Base-by-base conservation (phyloP, 2,888 invertebrate genomes). In the Campoletis raptor region DNA sequence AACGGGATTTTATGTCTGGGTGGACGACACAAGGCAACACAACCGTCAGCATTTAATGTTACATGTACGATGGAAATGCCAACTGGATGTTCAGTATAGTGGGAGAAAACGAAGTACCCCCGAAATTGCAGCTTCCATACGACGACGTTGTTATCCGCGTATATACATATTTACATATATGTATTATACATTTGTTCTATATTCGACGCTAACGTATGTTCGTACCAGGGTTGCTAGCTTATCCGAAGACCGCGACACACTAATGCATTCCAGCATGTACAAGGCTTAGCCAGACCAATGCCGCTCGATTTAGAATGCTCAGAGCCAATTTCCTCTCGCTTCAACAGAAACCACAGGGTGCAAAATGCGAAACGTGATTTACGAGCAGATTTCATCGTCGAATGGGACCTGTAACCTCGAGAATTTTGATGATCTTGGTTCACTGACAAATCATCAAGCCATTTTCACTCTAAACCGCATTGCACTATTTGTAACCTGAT, bases 291-390 rank as follows among this genome's bases (percentile, higher is more conserved):
- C 36, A 37, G 54, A 64, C 76, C 73, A 54, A 66, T 61, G 82
- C 85, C 42, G 84, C 81, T 83, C 83, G 86, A 83, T 83, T 83
- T 45, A 66, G 81, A 81, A 86, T 84, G 73, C 73, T 40, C 73
- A 37, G 81, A 69, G 84, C 86, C 81, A 86, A 86, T 86, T 86
- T 81, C 77, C 83, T 69, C 81, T 79, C 69, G 84, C 81, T 83
- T 69, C 61, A 69, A 69, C 69, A 48, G 70, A 72, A 82, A 57
- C 54, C 76, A 57, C 69, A 57, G 76, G 45, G 76, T 54, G 69
- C 69, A 76, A 82, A 82, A 82, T 82, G 36, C 52, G 57, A 76
- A 57, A 48, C 57, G 72, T 48, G 64, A 72, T n/a, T 48, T 30
- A 57, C 57, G 57, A 61, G 77, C 40, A 80, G 81, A 80, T 69